Conservation (phyloP, 53 echinoderm and acorn worm species). For the Patiria pectinifera region DNA sequence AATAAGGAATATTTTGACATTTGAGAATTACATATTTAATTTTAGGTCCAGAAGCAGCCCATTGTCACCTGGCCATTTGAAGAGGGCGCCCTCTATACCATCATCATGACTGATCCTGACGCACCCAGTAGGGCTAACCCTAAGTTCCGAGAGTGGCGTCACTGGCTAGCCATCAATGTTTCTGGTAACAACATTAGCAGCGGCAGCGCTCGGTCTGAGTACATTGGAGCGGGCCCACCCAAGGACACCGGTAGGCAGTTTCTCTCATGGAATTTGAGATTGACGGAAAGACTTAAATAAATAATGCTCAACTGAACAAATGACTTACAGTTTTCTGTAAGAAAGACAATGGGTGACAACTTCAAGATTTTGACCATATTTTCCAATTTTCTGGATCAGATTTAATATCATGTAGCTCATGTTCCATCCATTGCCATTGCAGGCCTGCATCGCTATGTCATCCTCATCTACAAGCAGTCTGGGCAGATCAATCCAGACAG, state of each 20-base stretch:
- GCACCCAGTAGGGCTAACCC: constrained; percentile 80
- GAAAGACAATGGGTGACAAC: too few species aligned
- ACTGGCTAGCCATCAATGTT: constrained; percentile 90
- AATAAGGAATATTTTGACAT: too few species aligned
- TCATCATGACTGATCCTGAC: constrained; percentile 95
- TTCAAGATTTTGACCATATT: too few species aligned
- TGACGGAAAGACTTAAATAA: neutral
- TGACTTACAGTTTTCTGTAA: too few species aligned
- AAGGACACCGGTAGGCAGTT: constrained; percentile 71
- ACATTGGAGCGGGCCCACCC: constrained; percentile 84
- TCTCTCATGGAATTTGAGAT: neutral
- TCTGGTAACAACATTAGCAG: constrained; percentile 77
- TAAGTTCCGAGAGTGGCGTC: constrained; percentile 78
- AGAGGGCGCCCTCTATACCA: constrained; percentile 82
- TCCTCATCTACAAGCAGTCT: constrained; percentile 94
- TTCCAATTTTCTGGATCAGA: neutral
- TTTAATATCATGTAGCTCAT: neutral
- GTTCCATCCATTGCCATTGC: neutral
- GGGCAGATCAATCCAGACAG: constrained; percentile 69
- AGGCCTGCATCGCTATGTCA: constrained; percentile 87
- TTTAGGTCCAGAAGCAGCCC: constrained; percentile 85
- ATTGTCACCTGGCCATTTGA: constrained; percentile 78
- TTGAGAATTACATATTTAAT: neutral
- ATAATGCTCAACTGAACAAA: neutral
- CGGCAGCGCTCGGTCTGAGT: constrained; percentile 78